Evolutionary conservation across 2,113 vertebrate species (phyloP).

Genomic region (Cryptotis parvus): DNA sequence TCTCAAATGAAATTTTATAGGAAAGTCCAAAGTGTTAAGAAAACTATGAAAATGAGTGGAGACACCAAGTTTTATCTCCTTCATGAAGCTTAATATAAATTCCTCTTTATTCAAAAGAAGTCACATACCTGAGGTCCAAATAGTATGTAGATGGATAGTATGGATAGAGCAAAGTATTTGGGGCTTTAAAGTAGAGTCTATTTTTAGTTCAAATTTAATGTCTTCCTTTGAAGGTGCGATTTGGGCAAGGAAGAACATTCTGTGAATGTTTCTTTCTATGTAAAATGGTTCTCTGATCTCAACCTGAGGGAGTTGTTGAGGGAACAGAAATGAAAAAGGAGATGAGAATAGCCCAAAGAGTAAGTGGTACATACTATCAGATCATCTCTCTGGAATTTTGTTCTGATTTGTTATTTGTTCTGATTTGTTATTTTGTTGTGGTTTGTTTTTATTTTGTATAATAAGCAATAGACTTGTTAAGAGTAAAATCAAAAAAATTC

Average conservation of each 20-base stretch:
- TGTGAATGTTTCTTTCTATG: not conserved
- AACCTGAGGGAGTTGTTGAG: not conserved
- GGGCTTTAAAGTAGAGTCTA: not conserved
- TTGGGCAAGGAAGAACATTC: not conserved
- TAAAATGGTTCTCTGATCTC: not conserved
- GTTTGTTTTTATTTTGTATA: not conserved
- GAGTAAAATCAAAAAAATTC: not conserved
- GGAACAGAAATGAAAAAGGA: not conserved
- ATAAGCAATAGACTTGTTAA: not conserved
- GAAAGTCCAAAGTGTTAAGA: not conserved
- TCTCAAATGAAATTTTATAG: constrained; percentile 26
- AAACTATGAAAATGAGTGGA: not conserved
- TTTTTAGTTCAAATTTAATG: not conserved
- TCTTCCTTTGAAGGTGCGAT: not conserved
- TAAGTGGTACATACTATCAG: not conserved
- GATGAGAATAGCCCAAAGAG: not conserved
- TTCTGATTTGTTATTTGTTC: not conserved
- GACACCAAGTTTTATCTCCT: too few relatives aligned
- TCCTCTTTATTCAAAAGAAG: not conserved
- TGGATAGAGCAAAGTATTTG: too few relatives aligned
- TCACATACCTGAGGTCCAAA: not conserved
- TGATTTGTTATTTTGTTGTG: not conserved
- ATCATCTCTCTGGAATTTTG: not conserved
- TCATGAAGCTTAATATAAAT: not conserved
- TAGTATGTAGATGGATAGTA: not conserved